These are phyloP conservation scores for Sabatieria punctata DNA, from an alignment of 2,888 invertebrate genomes.

Conservation along the genomic window DNA sequence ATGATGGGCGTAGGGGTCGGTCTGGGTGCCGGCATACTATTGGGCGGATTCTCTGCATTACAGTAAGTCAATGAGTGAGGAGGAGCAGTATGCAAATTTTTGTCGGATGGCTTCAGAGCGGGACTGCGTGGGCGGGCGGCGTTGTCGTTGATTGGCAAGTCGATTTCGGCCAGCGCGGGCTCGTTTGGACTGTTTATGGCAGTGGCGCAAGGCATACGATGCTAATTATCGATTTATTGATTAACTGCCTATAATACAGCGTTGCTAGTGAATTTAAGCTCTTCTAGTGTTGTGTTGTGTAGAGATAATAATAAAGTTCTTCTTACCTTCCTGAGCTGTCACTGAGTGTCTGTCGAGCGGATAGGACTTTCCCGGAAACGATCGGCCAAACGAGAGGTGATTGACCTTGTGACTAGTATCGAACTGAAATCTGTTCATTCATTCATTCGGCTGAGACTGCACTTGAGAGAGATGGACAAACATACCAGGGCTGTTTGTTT, in stretches of 20 bases:
- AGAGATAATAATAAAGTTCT: too few relatives aligned
- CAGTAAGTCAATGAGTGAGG: background rate
- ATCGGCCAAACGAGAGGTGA: slow-evolving; percentile 75
- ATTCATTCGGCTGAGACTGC: slow-evolving; percentile 57
- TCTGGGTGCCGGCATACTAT: slow-evolving; percentile 82
- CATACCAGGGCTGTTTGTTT: too few relatives aligned
- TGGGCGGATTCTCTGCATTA: slow-evolving; percentile 66
- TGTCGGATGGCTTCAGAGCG: slow-evolving; percentile 46
- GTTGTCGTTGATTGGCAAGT: slow-evolving; percentile 80
- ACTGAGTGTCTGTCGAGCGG: slow-evolving; percentile 65
- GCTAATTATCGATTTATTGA: slow-evolving; percentile 27
- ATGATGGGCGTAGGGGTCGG: slow-evolving; percentile 88
- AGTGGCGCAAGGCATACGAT: slow-evolving; percentile 42
- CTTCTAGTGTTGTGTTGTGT: too few relatives aligned
- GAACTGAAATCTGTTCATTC: slow-evolving; percentile 53
- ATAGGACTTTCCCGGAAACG: slow-evolving; percentile 63
- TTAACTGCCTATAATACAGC: too few relatives aligned
- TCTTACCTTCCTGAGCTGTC: slow-evolving; percentile 55
- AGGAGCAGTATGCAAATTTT: slow-evolving; percentile 2
- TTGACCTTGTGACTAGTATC: slow-evolving; percentile 74
- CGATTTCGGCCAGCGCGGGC: slow-evolving; percentile 89
- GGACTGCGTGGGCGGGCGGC: slow-evolving; percentile 78
- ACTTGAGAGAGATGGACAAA: slow-evolving; percentile 84
- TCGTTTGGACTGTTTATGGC: slow-evolving; percentile 96
- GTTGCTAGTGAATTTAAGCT: too few relatives aligned